Base-by-base conservation (phyloP, 2,888 invertebrate species). In the Odontothrips loti region DNA sequence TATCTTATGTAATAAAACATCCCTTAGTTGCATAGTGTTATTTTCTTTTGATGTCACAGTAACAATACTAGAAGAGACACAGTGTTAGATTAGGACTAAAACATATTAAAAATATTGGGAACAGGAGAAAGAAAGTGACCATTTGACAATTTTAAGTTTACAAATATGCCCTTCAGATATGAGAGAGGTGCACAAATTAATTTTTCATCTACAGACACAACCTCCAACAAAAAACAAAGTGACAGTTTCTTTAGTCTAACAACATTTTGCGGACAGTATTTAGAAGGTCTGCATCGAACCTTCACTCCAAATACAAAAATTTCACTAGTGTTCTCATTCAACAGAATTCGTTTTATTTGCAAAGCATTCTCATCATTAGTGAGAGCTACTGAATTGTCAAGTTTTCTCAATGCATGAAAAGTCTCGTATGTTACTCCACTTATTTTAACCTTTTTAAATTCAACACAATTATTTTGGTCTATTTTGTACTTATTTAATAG, bases 211-310 rank as follows among this genome's bases (percentile, higher is more conserved):
- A 63, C 20, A 20, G 63, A 63, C 15, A 63, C 6, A 6, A 63
- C 63, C 6, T 63, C 63, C 63, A 63, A 63, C 20, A 63, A 63
- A 63, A 63, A 63, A 63, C 63, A 63, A 20, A 63, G 63, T 63
- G 63, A 63, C 20, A 63, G 4, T 63, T 63, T 63, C 20, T 20
- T 20, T 20, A 63, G 20, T 63, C 63, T 63, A 4, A 63, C 63
- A 20, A 63, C 63, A 63, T 20, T 63, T 17, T 11, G 63, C 6
- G 11, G 63, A 63, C 63, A 63, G 20, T 15, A 63, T 20, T 63
- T 63, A 63, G 63, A 63, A 15, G 63, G 63, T 20, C 20, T 63
- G 63, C 63, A 63, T 63, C 20, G 63, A 63, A 63, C 20, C 63
- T 20, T 63, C 6, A 17, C 15, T 63, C 63, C 63, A 63, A 63